Evolutionary conservation across 1,140 invertebrate species (phyloP).

Genomic region (silkworm (Bombyx mori)): ASM3026992v2 NC_085109.1:791501-792000

Average conservation of each 20-base stretch:
- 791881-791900: conserved; percentile 1
- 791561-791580: background rate
- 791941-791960: too few relatives aligned
- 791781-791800: conserved; percentile 32
- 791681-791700: conserved; percentile 52
- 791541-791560: conserved; percentile 16
- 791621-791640: conserved; percentile 29
- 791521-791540: background rate
- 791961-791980: too few relatives aligned
- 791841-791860: conserved; percentile 6
- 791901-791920: too few relatives aligned
- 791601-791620: conserved; percentile 27
- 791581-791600: conserved; percentile 16
- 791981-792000: too few relatives aligned
- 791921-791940: background rate
- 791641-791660: conserved; percentile 57
- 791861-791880: background rate
- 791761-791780: conserved; percentile 51
- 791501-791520: background rate
- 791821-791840: conserved; percentile 29
- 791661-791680: conserved; percentile 60
- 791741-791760: conserved; percentile 62
- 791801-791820: conserved; percentile 43
- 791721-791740: conserved; percentile 66
- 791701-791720: conserved; percentile 51